These are phyloP conservation scores for Ondatra zibethicus DNA, from an alignment of 2,113 vertebrate genomes.

Conservation along the genomic window DNA sequence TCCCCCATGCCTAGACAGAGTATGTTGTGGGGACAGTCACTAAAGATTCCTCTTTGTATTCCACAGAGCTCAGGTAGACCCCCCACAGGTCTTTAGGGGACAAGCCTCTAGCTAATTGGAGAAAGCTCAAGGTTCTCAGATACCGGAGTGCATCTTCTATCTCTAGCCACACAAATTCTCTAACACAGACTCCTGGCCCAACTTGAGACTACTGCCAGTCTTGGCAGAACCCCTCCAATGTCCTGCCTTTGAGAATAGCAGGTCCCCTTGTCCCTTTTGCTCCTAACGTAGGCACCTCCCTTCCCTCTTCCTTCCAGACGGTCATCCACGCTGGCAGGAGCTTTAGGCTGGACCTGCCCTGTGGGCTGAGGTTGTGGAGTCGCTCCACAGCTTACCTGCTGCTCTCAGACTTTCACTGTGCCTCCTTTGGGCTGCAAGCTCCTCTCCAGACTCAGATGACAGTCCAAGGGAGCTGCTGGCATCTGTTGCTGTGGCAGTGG, in stretches of 20 bases:
- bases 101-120: not conserved
- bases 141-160: not conserved
- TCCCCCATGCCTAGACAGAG: not conserved
- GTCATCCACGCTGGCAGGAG: too few species aligned
- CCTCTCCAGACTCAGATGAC: not conserved
- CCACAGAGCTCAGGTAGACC: not conserved
- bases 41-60: not conserved
- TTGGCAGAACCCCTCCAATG: slow-evolving; percentile 6
- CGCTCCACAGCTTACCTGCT: slow-evolving; percentile 59
- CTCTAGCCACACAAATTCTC: not conserved
- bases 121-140: not conserved
- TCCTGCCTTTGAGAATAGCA: not conserved
- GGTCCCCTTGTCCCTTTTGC: not conserved
- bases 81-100: not conserved
- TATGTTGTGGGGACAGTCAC: not conserved
- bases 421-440: not conserved
- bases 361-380: not conserved
- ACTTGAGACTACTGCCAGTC: not conserved
- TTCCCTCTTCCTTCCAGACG: not conserved
- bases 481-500: slow-evolving; percentile 64
- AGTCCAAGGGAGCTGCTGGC: not conserved
- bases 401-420: not conserved
- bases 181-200: not conserved
- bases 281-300: not conserved
- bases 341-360: not conserved